A percentile compares a stretch with the other conserved stretches of the same genome.
phyloP scores from a whole-genome alignment of 2,888 invertebrate genomes.

The Pseudococcus viburni region DNA sequence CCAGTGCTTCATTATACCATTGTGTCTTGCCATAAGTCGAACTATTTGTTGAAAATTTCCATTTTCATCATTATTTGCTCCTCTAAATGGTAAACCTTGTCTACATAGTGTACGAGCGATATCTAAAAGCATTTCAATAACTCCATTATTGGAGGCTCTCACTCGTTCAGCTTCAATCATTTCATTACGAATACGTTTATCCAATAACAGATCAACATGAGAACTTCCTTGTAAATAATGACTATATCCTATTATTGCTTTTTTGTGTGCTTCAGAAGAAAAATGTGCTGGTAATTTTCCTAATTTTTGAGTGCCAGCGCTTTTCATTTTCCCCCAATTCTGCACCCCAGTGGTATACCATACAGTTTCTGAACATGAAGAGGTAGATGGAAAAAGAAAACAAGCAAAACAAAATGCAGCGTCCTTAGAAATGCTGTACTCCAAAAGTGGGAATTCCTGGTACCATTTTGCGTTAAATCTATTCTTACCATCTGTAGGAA shows the following conservation, averaged over 20 bases:
- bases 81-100: not conserved
- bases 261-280: too few relatives aligned
- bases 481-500: not conserved
- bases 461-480: not conserved
- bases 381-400: not conserved
- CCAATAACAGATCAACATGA: not conserved
- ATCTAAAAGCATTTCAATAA: not conserved
- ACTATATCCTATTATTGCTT: too few relatives aligned
- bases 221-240: too few relatives aligned
- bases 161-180: not conserved
- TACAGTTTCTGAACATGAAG: not conserved
- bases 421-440: not conserved
- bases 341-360: not conserved
- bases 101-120: not conserved
- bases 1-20: not conserved
- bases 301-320: not conserved
- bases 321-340: not conserved
- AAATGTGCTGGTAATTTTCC: not conserved
- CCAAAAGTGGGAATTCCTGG: not conserved
- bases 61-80: not conserved
- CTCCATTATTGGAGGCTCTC: not conserved
- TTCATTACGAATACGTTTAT: not conserved
- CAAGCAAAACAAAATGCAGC: not conserved
- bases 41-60: not conserved
- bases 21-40: not conserved